phyloP scores from a whole-genome alignment of 2,888 invertebrate genomes.

The Iselma pallidipennis region DNA sequence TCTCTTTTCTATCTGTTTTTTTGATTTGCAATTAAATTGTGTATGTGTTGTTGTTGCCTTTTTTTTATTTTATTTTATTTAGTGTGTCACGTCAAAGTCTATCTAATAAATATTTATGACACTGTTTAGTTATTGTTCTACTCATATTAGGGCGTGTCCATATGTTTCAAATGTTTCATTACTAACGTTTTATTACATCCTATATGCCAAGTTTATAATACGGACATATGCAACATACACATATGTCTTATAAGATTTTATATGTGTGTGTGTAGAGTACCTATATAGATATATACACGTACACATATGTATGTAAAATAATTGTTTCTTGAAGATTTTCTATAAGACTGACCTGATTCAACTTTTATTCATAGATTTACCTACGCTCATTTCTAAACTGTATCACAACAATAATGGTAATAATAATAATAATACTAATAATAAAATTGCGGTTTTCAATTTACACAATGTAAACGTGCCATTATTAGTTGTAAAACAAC shows the following conservation, averaged over 20 bases:
- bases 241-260: too few species aligned
- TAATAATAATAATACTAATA: neutral
- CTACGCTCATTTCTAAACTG: neutral
- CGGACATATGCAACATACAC: too few species aligned
- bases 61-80: neutral
- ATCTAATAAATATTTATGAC: conserved; percentile 28
- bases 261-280: too few species aligned
- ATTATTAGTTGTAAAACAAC: neutral
- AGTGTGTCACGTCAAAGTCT: conserved; percentile 19
- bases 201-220: conserved; percentile 8
- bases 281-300: neutral
- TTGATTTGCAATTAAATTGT: neutral
- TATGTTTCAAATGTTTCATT: conserved; percentile 25
- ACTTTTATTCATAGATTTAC: neutral
- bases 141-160: conserved; percentile 28
- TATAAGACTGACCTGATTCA: neutral
- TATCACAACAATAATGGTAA: neutral
- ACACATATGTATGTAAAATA: neutral
- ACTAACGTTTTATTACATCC: conserved; percentile 22
- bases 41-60: neutral
- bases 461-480: neutral
- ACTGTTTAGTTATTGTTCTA: conserved; percentile 28
- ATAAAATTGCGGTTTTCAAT: neutral
- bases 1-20: neutral
- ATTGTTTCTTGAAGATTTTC: neutral